These are phyloP conservation scores for Nansenia antarctica DNA, from an alignment of 2,113 vertebrate genomes.

Conservation along the genomic window DNA sequence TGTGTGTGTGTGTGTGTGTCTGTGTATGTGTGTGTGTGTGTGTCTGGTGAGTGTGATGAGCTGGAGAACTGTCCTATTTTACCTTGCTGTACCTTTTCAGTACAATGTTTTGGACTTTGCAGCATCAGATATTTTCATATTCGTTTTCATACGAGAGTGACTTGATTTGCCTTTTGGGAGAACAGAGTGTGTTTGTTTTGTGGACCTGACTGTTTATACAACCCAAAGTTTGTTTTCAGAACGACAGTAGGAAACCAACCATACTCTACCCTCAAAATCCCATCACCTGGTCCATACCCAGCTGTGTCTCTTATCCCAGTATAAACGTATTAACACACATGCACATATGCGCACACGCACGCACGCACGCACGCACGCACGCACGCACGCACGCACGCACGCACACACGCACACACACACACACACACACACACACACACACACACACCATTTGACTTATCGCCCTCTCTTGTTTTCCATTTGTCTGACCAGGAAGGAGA, in stretches of 20 bases:
- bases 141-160: neutral
- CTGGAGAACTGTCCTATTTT: too few species aligned
- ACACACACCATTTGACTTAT: neutral
- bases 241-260: neutral
- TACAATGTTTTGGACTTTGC: too few species aligned
- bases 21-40: too few species aligned
- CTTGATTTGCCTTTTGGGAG: neutral
- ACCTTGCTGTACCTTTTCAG: too few species aligned
- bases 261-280: neutral
- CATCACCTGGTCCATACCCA: neutral
- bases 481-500: neutral
- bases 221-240: neutral
- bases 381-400: neutral
- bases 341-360: neutral
- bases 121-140: too few species aligned
- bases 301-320: neutral
- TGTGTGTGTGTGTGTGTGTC: too few species aligned
- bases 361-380: neutral
- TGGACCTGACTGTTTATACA: neutral
- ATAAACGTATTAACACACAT: neutral
- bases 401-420: neutral
- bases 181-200: neutral
- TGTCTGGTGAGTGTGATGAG: too few species aligned
- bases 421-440: slow-evolving; percentile 4
- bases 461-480: neutral